phyloP scores from a whole-genome alignment of 1,140 invertebrate species.

The Leptinotarsa undecemlineata region DNA sequence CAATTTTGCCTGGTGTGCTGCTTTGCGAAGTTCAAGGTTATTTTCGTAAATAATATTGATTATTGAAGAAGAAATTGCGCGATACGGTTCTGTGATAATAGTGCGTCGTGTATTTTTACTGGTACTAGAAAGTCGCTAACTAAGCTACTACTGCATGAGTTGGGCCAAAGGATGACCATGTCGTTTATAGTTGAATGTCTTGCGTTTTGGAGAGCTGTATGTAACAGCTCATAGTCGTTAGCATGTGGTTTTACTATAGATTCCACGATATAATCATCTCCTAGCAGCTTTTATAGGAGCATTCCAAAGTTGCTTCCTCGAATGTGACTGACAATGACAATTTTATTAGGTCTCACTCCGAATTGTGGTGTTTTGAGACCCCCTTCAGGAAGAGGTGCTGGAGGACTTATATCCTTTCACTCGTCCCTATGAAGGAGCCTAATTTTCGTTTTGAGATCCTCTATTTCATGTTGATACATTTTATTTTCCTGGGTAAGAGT shows the following conservation, averaged over 20 bases:
- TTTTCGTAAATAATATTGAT: constrained; percentile 9
- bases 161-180: constrained; percentile 12
- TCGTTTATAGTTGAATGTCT: background rate
- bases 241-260: constrained; percentile 13
- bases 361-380: background rate
- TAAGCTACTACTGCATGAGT: background rate
- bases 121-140: background rate
- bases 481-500: constrained; percentile 7
- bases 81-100: background rate
- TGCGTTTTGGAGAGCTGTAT: constrained; percentile 2
- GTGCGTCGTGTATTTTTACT: constrained; percentile 7
- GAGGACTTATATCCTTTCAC: background rate
- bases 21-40: background rate
- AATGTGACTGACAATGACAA: background rate
- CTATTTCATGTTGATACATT: background rate
- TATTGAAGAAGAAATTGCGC: background rate
- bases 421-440: background rate
- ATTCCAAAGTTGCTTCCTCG: background rate
- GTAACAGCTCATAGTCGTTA: background rate
- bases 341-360: background rate
- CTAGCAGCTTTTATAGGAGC: background rate
- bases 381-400: too few relatives aligned
- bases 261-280: background rate
- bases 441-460: background rate
- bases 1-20: constrained; percentile 4